Evolutionary conservation across 1,140 invertebrate genomes (phyloP).

Genomic region (Paraescarpia echinospica): DNA sequence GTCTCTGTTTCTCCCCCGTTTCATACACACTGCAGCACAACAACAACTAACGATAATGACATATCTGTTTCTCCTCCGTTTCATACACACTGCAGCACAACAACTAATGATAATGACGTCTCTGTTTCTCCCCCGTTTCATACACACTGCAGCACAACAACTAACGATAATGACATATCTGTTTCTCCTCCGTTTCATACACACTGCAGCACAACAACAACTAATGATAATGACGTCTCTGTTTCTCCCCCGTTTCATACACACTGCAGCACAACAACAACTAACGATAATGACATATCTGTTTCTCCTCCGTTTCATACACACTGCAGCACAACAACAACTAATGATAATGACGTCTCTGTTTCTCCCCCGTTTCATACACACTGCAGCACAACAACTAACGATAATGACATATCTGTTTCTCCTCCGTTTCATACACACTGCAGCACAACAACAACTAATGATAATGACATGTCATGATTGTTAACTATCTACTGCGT

Average conservation of each 20-base stretch:
- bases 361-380: constrained; percentile 80
- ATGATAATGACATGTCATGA: constrained; percentile 85
- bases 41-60: too few species aligned
- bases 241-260: constrained; percentile 80
- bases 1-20: constrained; percentile 82
- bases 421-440: constrained; percentile 79
- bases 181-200: constrained; percentile 80
- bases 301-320: constrained; percentile 80
- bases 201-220: constrained; percentile 62
- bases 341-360: constrained; percentile 97
- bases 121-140: constrained; percentile 80
- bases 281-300: constrained; percentile 93
- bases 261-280: constrained; percentile 62
- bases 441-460: constrained; percentile 32
- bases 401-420: constrained; percentile 92
- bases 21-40: constrained; percentile 67
- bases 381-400: constrained; percentile 62
- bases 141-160: constrained; percentile 65
- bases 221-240: constrained; percentile 97
- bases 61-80: constrained; percentile 78
- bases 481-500: too few species aligned
- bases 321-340: constrained; percentile 62
- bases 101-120: constrained; percentile 99
- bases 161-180: constrained; percentile 93
- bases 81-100: constrained; percentile 67